Base-by-base conservation (phyloP, 2,797 vertebrate genomes). In the Catamblyrhynchus diadema region DNA sequence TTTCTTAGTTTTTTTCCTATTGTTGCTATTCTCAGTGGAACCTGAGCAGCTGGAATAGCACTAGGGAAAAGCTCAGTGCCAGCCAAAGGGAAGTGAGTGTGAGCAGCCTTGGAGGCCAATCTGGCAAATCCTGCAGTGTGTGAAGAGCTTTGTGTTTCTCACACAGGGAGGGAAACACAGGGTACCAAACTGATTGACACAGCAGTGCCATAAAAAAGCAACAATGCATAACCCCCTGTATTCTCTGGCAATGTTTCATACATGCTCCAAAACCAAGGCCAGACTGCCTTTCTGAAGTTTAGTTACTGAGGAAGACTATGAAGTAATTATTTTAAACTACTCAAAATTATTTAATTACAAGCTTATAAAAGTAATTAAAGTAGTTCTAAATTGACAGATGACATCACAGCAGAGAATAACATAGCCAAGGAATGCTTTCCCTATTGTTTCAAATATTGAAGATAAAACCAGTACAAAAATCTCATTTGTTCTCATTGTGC, bases 251-350 rank as follows among this genome's bases (percentile, higher is more conserved):
- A 16, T 74, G 88, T 35, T 70, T 66, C 64, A 54, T 83, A 70
- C 53, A 45, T 24, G 44, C 47, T 75, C 25, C 37, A 82, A 94
- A 92, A 45, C 48, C 86, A 92, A 70, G 78, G 17, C n/a, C 75
- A 92, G 67, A 47, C 37, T 84, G 73, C 83, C 53, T 91, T 94
- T 95, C 30, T 62, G 60, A 84, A 22, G 27, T 82, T 51, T 92
- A 95, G 94, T 95, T 96, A 91, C 47, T 12, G 23, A 60, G 41
- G 20, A 92, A 89, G 61, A 93, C 70, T 90, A 81, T 18, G 39
- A 84, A 25, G 45, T 48, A 78, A 64, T 94, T 95, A 93, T 35
- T 62, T 39, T 88, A 96, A 95, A 93, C 0, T 18, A 53, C 48
- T 67, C 72, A 24, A 33, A 94, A 81, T 64, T 10, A 51, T 61